phyloP scores from a whole-genome alignment of 2,888 invertebrate genomes.

The Griposia aprilina region DNA sequence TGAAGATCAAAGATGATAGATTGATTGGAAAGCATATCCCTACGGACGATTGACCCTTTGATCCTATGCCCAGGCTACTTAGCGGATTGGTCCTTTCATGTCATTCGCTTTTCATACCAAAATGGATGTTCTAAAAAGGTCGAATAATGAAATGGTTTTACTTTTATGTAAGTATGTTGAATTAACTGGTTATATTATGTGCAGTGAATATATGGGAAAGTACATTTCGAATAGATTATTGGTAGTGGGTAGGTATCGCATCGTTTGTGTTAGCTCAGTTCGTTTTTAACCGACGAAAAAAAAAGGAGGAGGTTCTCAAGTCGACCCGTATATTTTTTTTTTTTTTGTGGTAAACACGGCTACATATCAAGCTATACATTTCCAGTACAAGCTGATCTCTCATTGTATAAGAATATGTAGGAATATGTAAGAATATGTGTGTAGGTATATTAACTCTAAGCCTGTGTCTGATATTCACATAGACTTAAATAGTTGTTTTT shows the following conservation, averaged over 20 bases:
- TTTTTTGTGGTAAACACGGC: no score
- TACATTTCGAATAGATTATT: slow-evolving; percentile 19
- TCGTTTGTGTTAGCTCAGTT: background rate
- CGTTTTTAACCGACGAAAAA: no score
- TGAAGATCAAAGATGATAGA: slow-evolving; percentile 82
- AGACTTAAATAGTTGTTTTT: no score
- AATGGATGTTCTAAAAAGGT: slow-evolving; percentile 65
- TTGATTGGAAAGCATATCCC: slow-evolving; percentile 79
- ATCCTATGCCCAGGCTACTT: slow-evolving; percentile 80
- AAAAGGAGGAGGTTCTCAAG: no score
- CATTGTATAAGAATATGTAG: no score
- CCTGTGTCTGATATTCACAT: background rate
- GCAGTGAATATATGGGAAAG: background rate
- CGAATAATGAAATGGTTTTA: slow-evolving; percentile 57
- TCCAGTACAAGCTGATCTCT: no score
- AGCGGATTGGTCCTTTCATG: slow-evolving; percentile 86
- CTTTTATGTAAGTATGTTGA: slow-evolving; percentile 32
- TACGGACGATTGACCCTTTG: slow-evolving; percentile 85
- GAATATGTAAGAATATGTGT: no score
- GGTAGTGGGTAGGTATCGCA: no score
- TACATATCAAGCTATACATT: no score
- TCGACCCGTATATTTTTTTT: no score
- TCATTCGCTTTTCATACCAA: slow-evolving; percentile 75
- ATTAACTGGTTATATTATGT: slow-evolving; percentile 35
- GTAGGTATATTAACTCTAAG: no score